Evolutionary conservation across 2,113 vertebrate species (phyloP).

Genomic region (Atherinomorus stipes): DNA sequence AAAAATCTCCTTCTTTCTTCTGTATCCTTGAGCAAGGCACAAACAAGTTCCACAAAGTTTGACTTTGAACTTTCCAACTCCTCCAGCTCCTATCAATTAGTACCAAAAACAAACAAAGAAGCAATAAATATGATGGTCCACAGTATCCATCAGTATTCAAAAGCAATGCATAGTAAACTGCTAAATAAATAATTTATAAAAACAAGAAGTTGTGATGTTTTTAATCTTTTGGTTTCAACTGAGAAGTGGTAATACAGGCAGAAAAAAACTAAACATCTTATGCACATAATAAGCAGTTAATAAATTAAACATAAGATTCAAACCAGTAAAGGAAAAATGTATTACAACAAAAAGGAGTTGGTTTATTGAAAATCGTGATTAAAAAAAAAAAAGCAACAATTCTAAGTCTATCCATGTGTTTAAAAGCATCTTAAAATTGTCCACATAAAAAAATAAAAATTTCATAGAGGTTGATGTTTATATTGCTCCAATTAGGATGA

Average conservation of each 20-base stretch:
- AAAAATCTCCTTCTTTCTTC: constrained; percentile 42
- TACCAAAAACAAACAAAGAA: background rate
- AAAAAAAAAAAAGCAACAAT: too few relatives aligned
- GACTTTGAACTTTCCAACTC: constrained; percentile 52
- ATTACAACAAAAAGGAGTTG: too few relatives aligned
- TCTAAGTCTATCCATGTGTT: too few relatives aligned
- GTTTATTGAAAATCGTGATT: too few relatives aligned
- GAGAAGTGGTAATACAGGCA: background rate
- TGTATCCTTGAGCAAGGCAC: constrained; percentile 18
- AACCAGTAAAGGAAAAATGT: too few relatives aligned
- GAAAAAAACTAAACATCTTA: background rate
- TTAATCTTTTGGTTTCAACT: background rate
- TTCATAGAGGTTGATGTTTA: too few relatives aligned
- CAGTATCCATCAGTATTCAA: background rate
- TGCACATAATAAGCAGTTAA: background rate
- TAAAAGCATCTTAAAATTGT: too few relatives aligned
- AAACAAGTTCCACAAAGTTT: constrained; percentile 37
- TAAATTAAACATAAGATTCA: background rate
- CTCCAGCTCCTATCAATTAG: constrained; percentile 13
- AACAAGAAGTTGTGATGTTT: background rate
- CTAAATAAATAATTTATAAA: background rate
- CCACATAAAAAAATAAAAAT: too few relatives aligned
- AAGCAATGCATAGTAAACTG: background rate
- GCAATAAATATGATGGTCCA: background rate
- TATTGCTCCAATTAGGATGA: too few relatives aligned